Conservation (phyloP, 2,888 invertebrate genomes). For the Galeopsomyia nigrocyanea region DNA sequence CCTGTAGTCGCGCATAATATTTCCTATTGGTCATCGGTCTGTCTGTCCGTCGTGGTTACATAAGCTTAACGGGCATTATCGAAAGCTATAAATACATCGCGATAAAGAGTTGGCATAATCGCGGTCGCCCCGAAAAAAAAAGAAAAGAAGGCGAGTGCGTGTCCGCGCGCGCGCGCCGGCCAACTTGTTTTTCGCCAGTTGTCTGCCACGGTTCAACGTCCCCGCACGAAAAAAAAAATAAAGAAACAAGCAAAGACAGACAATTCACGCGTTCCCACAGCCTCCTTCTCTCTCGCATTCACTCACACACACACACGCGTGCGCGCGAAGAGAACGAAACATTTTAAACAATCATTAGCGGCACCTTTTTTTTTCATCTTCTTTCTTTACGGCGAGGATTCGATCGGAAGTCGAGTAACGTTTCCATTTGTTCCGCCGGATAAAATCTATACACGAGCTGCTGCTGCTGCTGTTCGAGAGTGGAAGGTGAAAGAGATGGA, state of each 20-base stretch:
- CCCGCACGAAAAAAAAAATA: neutral
- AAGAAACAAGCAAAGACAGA: neutral
- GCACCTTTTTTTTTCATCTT: neutral
- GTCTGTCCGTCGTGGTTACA: neutral
- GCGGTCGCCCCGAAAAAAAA: neutral
- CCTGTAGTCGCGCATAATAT: neutral
- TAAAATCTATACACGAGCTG: conserved; percentile 36
- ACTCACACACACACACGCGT: too few species aligned
- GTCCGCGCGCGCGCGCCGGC: neutral
- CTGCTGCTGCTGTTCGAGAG: too few species aligned
- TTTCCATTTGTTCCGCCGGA: conserved; percentile 45
- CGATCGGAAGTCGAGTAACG: conserved; percentile 47
- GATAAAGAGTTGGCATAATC: conserved; percentile 22
- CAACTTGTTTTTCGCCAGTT: conserved; percentile 21
- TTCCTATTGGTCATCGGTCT: conserved; percentile 1
- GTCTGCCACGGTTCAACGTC: conserved; percentile 11
- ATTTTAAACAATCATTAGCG: conserved; percentile 31
- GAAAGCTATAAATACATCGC: conserved; percentile 15
- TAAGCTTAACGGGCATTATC: conserved; percentile 10
- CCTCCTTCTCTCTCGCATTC: neutral
- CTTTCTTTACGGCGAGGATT: conserved; percentile 41
- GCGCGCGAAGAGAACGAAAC: neutral
- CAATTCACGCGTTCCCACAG: conserved; percentile 4
- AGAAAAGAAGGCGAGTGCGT: neutral
- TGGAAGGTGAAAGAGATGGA: conserved; percentile 30